A percentile compares a stretch with the other conserved stretches of the same genome.
These are phyloP conservation scores for Thermophis baileyi DNA, from an alignment of 2,113 vertebrate species.

Conservation along the genomic window DNA sequence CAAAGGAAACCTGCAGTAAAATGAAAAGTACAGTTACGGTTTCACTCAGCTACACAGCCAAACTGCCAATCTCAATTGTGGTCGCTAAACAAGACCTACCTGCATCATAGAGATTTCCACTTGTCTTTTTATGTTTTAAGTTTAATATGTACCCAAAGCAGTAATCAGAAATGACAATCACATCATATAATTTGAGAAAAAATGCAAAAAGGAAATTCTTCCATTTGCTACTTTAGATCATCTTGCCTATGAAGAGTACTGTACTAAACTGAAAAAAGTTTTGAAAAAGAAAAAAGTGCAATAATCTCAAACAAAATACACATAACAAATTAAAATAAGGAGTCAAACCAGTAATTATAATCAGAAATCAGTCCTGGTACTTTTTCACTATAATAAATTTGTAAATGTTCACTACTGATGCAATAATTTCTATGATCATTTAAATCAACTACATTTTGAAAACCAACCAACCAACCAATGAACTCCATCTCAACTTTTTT, in stretches of 20 bases:
- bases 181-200: not conserved
- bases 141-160: not conserved
- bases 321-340: not conserved
- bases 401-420: not conserved
- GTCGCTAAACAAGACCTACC: not conserved
- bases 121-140: not conserved
- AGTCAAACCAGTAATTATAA: not conserved
- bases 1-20: not conserved
- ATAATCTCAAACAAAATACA: not conserved
- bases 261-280: not conserved
- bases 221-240: not conserved
- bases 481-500: not conserved
- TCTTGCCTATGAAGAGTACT: not conserved
- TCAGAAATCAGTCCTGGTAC: not conserved
- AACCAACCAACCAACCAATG: not conserved
- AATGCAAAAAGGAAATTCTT: not conserved
- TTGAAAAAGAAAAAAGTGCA: not conserved
- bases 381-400: not conserved
- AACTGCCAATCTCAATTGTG: not conserved
- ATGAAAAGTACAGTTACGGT: not conserved
- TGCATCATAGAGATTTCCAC: not conserved
- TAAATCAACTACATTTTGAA: not conserved
- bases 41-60: not conserved
- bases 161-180: not conserved
- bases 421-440: not conserved